Conservation (phyloP, 2,113 vertebrate genomes). For the Lycocorax pyrrhopterus region DNA sequence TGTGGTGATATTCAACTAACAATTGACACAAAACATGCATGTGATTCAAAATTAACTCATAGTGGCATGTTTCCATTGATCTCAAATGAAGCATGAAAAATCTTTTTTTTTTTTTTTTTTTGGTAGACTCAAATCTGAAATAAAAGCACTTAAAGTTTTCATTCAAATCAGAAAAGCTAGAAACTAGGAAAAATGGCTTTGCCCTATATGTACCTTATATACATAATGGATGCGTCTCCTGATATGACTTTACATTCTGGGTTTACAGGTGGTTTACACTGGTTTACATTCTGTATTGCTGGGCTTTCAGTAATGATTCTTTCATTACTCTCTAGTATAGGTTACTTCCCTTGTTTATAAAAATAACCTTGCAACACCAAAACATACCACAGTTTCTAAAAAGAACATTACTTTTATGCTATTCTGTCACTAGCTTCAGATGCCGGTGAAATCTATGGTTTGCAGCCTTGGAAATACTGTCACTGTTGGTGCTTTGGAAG, state of each 20-base stretch:
- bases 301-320: not conserved
- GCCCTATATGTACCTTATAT: not conserved
- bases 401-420: not conserved
- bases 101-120: not conserved
- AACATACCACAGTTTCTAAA: not conserved
- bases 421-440: not conserved
- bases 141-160: not conserved
- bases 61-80: not conserved
- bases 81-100: not conserved
- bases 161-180: not conserved
- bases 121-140: not conserved
- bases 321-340: not conserved
- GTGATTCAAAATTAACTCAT: not conserved
- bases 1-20: not conserved
- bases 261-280: not conserved
- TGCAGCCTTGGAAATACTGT: not conserved
- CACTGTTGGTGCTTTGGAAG: not conserved
- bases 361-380: not conserved
- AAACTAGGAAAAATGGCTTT: not conserved
- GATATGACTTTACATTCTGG: not conserved
- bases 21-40: not conserved
- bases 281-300: not conserved
- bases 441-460: not conserved
- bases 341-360: not conserved
- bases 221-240: not conserved